Base-by-base conservation (phyloP, 2,113 vertebrate genomes). In the Ceyx margarethae region DNA sequence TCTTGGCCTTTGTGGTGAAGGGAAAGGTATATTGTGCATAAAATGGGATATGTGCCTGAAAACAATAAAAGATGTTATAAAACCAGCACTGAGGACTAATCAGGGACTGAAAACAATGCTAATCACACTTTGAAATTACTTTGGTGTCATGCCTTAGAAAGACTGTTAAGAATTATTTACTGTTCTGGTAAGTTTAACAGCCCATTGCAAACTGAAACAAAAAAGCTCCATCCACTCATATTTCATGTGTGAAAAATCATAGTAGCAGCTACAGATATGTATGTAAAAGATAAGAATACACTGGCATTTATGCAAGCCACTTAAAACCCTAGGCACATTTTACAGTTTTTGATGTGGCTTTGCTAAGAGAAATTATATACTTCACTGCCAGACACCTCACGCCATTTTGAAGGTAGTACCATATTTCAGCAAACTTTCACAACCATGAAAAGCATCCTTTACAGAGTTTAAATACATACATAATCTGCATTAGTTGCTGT, bases 1-100 rank as follows among this genome's bases (percentile, higher is more conserved):
- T 97, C 99, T 98, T 92, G 99, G 99, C 95, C 99, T 98, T 93
- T 99, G 99, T 54, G 99, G 98, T 76, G 99, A 99, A 86, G 99
- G 99, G 92, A 99, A 99, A 67, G 99, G 98, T 91, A 99, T 99
- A 72, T 98, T 99, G 96, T 99, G 98, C 99, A 99, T 99, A 96
- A 99, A 99, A 97, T 99, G 98, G 23, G 99, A 99, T 96, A 99
- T 99, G 95, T 99, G 98, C 94, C 99, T 99, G 85, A 88, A 88
- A 96, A 96, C 79, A 94, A 81, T 43, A 76, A 3, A 81, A 61
- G 26, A 20, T 43, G 12, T 42, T 42, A 85, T 23, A 68, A 75
- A 81, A 89, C 8, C 8, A 57, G 26, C 31, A 65, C 10, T 1
- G 2, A 18, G 13, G 19, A 60, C 17, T 51, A 67, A 56, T 29